phyloP scores from a whole-genome alignment of 1,140 invertebrate genomes.

The Hormaphis cornu region DNA sequence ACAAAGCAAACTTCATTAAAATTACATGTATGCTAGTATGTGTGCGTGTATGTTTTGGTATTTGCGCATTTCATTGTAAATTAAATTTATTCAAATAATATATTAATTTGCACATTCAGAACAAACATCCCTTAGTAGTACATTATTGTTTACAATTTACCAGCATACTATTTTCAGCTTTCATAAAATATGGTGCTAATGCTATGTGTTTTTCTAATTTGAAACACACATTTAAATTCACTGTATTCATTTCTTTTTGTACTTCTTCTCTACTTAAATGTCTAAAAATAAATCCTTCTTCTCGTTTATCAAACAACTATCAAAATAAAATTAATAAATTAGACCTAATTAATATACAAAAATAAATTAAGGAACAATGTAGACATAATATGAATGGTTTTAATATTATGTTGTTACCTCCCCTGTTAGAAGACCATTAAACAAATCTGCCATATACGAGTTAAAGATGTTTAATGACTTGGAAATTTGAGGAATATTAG shows the following conservation, averaged over 20 bases:
- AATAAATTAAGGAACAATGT: no score
- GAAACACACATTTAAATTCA: conserved; percentile 18
- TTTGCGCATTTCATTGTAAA: no score
- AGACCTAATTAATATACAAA: no score
- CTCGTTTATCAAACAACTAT: conserved; percentile 17
- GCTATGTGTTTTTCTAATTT: conserved; percentile 23
- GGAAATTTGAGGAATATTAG: background rate
- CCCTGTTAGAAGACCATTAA: background rate
- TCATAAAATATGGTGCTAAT: conserved; percentile 25
- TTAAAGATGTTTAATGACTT: background rate
- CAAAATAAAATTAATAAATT: no score
- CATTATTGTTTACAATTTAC: background rate
- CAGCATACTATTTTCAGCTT: background rate
- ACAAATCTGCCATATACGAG: conserved; percentile 8
- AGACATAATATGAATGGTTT: no score
- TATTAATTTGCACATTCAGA: background rate
- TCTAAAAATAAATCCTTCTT: conserved; percentile 26
- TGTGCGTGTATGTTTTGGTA: no score
- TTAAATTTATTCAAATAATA: no score
- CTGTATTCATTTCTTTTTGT: conserved; percentile 4
- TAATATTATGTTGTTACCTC: background rate
- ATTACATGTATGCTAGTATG: no score
- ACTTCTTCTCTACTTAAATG: background rate
- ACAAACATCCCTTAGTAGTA: no score
- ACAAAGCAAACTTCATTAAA: no score